Conservation (phyloP, 2,888 invertebrate genomes). For the Erebia ligea region DNA sequence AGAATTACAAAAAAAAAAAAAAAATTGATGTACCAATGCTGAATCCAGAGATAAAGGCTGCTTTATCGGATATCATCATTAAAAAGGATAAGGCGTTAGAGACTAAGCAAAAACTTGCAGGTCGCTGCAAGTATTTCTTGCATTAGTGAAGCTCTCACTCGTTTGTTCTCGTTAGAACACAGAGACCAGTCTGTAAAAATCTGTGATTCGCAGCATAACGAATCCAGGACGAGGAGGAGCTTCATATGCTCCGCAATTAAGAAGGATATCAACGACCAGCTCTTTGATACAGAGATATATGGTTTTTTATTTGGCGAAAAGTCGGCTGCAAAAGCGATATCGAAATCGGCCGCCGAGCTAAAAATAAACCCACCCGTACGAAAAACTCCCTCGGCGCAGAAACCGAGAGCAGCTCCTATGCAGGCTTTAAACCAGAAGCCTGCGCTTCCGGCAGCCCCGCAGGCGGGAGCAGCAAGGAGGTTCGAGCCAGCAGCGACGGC, state of each 20-base stretch:
- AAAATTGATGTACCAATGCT: neutral
- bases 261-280: neutral
- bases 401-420: too few relatives aligned
- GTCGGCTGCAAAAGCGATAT: conserved; percentile 29
- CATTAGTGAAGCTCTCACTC: conserved; percentile 35
- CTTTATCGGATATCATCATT: neutral
- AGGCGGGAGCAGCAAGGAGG: too few relatives aligned
- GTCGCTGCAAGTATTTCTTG: conserved; percentile 38
- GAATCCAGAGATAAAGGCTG: neutral
- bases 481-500: too few relatives aligned
- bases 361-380: too few relatives aligned
- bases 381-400: too few relatives aligned
- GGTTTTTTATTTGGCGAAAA: conserved; percentile 25
- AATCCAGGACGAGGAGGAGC: neutral
- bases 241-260: neutral
- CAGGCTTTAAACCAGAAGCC: too few relatives aligned
- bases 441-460: too few relatives aligned
- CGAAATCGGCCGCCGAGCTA: conserved; percentile 28
- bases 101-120: conserved; percentile 44
- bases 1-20: neutral
- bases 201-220: neutral
- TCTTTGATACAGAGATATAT: neutral
- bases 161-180: conserved; percentile 7
- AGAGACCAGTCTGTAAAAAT: neutral
- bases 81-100: conserved; percentile 41